Percentiles rank a stretch among this genome's conserved stretches.
phyloP scores from a whole-genome alignment of 1,140 invertebrate species.

The Apis mellifera region Amel_HAv3.1 CM009938.2:1961001-1961500 shows the following conservation, averaged over 20 bases:
- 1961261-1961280: neutral
- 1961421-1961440: slow-evolving; percentile 89
- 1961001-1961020: neutral
- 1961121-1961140: neutral
- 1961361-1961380: neutral
- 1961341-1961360: slow-evolving; percentile 5
- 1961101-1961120: neutral
- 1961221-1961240: neutral
- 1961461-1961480: slow-evolving; percentile 98
- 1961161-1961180: neutral
- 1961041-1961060: no score
- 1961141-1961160: slow-evolving; percentile 4
- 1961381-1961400: slow-evolving; percentile 26
- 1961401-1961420: slow-evolving; percentile 85
- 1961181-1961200: neutral
- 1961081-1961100: neutral
- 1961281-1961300: neutral
- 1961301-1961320: slow-evolving; percentile 43
- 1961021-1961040: no score
- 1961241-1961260: neutral
- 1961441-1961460: slow-evolving; percentile 96
- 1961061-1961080: no score
- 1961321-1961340: slow-evolving; percentile 49
- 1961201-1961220: slow-evolving; percentile 2
- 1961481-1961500: slow-evolving; percentile 99